Evolutionary conservation across 2,113 vertebrate species (phyloP), one percentile per base, ranked within the genome.

Genomic region (Scalopus aquaticus): DNA sequence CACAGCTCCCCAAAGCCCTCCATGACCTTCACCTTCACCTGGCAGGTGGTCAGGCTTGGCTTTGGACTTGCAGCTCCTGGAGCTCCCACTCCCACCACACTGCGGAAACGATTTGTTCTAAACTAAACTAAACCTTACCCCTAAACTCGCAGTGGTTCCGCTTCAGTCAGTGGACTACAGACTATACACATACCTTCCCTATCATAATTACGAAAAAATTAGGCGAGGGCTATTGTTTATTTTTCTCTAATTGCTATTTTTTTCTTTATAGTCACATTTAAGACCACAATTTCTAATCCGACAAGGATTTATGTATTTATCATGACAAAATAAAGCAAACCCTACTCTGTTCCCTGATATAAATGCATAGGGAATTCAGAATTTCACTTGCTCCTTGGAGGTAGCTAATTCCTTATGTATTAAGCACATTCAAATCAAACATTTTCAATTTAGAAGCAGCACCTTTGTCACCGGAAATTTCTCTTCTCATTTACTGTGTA

Each of bases 361-460:
- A 85, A 92, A 58, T 22, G 20, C 37, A 62, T 1, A 39, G 1
- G 16, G 26, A n/a, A 30, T 86, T 94, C 44, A 11, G 15, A 73
- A n/a, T 65, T 85, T 28, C 54, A 65, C 72, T 81, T 69, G 58
- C 54, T 91, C 26, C 49, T 32, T 11, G 58, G 20, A 22, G 64
- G 16, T 82, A 5, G 17, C 79, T 76, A 35, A 39, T 24, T 26
- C 69, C 69, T 11, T 28, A 5, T 13, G 22, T 37, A 9, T 42
- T 4, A 65, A 60, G 19, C 60, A 56, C 39, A 93, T 80, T 64
- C 42, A 70, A 96, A 78, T 46, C 67, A 80, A 73, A 73, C 37
- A 60, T 35, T 67, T 78, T 88, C 42, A 39, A 39, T 74, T 79
- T 70, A 96, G 58, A 92, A 95, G 60, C 12, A 88, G 13, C 28